Evolutionary conservation across 2,888 invertebrate species (phyloP), one percentile per base, ranked within the genome.

Genomic region (Liposcelis brunnea): DNA sequence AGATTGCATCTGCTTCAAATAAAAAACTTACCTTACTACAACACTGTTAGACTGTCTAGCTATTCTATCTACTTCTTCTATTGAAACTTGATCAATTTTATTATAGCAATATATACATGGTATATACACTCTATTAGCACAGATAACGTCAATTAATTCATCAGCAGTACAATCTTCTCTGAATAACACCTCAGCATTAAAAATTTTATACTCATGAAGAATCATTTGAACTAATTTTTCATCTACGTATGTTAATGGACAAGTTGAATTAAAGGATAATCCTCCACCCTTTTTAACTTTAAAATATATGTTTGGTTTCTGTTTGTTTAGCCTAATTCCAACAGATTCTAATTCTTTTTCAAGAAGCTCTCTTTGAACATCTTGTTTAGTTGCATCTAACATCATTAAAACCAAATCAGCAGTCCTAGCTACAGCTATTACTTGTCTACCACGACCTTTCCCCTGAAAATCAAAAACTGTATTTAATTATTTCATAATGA

Each of bases 41-140:
- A 94, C 80, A 49, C 89, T 85, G 63, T 87, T 71, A 0, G 84
- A 74, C 61, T 83, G 75, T 49, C 86, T 71, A 2, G 97, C 97
- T 62, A 98, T 78, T 58, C 89, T 72, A 65, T 95, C 89, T 6
- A 97, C 91, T 68, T 97, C 95, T 66, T 99, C 97, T 53, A 99
- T 91, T 43, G 95, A 90, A 57, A 98, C 90, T 70, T 98, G 95
- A 76, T 99, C 98, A 56, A 98, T 93, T 74, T 99, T 99, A 67
- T 99, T 99, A 69, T 97, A 98, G 46, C 97, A 93, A 68, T 97
- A 98, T 46, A 99, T 66, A 63, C 98, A 99, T 45, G 95, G 93
- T 60, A 98, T 71, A 67, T 97, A 95, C 26, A 90, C 86, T 51
- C 95, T 75, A 68, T 93, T 95, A 8, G 86, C 94, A 43, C 87